phyloP scores from a whole-genome alignment of 2,797 vertebrate species.

The Sylvilagus floridanus region DNA sequence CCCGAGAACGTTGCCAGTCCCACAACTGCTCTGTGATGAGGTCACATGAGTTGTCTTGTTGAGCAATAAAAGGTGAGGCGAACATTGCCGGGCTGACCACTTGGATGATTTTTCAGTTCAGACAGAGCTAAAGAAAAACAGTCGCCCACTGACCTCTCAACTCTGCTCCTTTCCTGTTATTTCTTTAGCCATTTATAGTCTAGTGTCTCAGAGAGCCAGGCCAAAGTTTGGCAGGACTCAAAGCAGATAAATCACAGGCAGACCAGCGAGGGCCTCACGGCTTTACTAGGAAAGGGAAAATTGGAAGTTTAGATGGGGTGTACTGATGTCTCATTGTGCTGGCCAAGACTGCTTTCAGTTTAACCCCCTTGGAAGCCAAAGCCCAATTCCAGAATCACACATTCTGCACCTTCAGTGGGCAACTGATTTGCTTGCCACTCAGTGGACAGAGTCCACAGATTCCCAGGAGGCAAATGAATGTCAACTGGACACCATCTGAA shows the following conservation, averaged over 20 bases:
- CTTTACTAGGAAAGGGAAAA: conserved; percentile 67
- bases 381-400: not conserved
- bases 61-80: conserved; percentile 45
- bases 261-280: conserved; percentile 2
- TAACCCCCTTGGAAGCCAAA: not conserved
- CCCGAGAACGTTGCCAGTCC: not conserved
- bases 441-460: not conserved
- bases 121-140: conserved; percentile 74
- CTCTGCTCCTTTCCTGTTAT: conserved; percentile 69
- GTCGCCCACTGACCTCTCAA: conserved; percentile 67
- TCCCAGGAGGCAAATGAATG: not conserved
- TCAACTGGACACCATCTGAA: accelerated
- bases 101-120: conserved; percentile 49
- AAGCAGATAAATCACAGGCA: conserved; percentile 73
- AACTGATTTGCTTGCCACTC: not conserved
- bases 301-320: not conserved
- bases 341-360: not conserved
- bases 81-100: not conserved
- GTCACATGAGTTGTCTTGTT: not conserved
- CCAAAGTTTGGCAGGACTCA: conserved; percentile 65
- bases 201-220: conserved; percentile 48
- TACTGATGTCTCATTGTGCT: not conserved
- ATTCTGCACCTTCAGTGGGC: not conserved
- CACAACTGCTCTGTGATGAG: not conserved
- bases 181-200: conserved; percentile 79